A percentile compares a stretch with the other conserved stretches of the same genome.
These are phyloP conservation scores for Leucophora obtusa DNA, from an alignment of 2,888 invertebrate genomes.

Conservation along the genomic window DNA sequence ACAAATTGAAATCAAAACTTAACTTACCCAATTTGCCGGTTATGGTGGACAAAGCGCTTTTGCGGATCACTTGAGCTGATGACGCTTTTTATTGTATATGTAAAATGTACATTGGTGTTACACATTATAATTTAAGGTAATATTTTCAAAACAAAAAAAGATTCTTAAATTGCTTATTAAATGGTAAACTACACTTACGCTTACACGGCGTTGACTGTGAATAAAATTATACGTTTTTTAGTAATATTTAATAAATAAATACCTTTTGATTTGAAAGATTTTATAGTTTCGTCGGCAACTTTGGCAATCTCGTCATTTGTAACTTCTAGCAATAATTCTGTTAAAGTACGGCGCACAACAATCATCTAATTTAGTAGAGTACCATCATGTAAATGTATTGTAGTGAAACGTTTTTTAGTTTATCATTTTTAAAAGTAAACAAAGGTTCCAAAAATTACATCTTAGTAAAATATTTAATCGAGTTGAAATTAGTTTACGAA, in stretches of 20 bases:
- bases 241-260: slow-evolving; percentile 74
- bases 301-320: slow-evolving; percentile 92
- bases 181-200: slow-evolving; percentile 61
- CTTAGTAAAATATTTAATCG: slow-evolving; percentile 39
- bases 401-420: no score
- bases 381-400: no score
- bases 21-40: slow-evolving; percentile 95
- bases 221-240: slow-evolving; percentile 43
- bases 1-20: slow-evolving; percentile 61
- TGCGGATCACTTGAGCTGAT: slow-evolving; percentile 82
- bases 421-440: slow-evolving; percentile 13
- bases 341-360: slow-evolving; percentile 91
- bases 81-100: slow-evolving; percentile 77
- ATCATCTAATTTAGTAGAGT: slow-evolving; percentile 83
- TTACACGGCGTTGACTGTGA: slow-evolving; percentile 66
- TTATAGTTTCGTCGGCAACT: slow-evolving; percentile 91
- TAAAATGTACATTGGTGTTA: slow-evolving; percentile 71
- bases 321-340: slow-evolving; percentile 95
- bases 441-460: slow-evolving; percentile 9
- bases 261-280: slow-evolving; percentile 90
- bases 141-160: slow-evolving; percentile 54
- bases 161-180: slow-evolving; percentile 39
- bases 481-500: slow-evolving; percentile 62
- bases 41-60: slow-evolving; percentile 94
- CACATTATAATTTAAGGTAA: slow-evolving; percentile 64